Evolutionary conservation across 1,140 invertebrate genomes (phyloP), one percentile per base, ranked within the genome.

Genomic region (Pachypeltis micranthus): DNA sequence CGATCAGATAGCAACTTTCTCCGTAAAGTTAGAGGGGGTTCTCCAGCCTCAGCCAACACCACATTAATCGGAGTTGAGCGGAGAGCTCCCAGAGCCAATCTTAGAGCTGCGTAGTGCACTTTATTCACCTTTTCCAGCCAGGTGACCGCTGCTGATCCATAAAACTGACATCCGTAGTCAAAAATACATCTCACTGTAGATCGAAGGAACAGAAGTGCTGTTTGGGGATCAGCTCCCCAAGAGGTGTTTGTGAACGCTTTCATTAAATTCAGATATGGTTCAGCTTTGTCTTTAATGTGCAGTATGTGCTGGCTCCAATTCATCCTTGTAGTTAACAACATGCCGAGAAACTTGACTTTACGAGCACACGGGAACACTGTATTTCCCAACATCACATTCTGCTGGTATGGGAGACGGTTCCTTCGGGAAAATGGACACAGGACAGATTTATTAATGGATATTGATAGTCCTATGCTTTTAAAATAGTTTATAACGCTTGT

Each of bases 371-470:
- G 44, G 24, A 47, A 47, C 24, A 3, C 2, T 19, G n/a, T n/a
- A 3, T n/a, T n/a, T n/a, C 44, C 44, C 24, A 47, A n/a, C 14
- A 14, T 47, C 14, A 19, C 44, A 19, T 47, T 16, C 2, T 47
- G n/a, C 44, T n/a, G n/a, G 14, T 19, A 23, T n/a, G n/a, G n/a
- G 24, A 47, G n/a, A n/a, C 44, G n/a, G 24, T 29, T 25, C 34
- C 34, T 59, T n/a, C n/a, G n/a, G 34, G 57, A n/a, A 59, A 59
- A 59, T 2, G 27, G 57, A n/a, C 57, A 28, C 16, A 59, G 24
- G 2, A 59, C 14, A n/a, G 25, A 29, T 28, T 59, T 59, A 1
- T 29, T 23, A 2, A 14, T 28, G 1, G 57, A 59, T 27, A 59
- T 28, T 23, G 28, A 12, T 27, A 59, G 21, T 2, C 28, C 57